These are phyloP conservation scores for Melikaiella ostensackeni DNA, from an alignment of 2,888 invertebrate species.

Conservation along the genomic window DNA sequence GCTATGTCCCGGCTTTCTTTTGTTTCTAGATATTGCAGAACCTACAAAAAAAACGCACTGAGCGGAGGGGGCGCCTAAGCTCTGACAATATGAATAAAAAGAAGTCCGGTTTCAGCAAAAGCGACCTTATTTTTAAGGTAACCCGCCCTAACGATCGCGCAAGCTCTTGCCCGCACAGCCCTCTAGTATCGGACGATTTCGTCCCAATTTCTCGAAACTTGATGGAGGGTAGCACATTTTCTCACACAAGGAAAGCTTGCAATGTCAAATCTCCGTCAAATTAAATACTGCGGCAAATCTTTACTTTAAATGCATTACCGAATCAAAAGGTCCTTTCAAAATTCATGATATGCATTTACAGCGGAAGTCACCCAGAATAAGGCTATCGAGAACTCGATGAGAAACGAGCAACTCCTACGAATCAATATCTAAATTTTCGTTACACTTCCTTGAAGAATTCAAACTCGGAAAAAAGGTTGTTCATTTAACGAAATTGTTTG, in stretches of 20 bases:
- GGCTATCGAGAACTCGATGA: conserved; percentile 31
- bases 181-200: conserved; percentile 49
- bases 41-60: conserved; percentile 99
- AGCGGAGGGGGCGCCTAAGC: conserved; percentile 97
- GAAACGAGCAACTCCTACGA: conserved; percentile 7
- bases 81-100: conserved; percentile 92
- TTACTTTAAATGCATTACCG: conserved; percentile 12
- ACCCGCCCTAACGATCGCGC: conserved; percentile 81
- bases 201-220: conserved; percentile 62
- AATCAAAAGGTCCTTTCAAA: conserved; percentile 28
- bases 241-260: not conserved
- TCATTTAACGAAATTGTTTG: not conserved
- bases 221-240: conserved; percentile 56
- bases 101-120: conserved; percentile 95
- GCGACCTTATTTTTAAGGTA: conserved; percentile 99
- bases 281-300: conserved; percentile 24
- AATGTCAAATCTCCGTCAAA: not conserved
- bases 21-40: conserved; percentile 99
- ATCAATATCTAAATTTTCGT: conserved; percentile 6
- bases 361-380: conserved; percentile 28
- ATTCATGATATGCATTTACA: conserved; percentile 34
- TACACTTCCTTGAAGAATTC: not conserved
- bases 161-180: conserved; percentile 72
- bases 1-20: conserved; percentile 85
- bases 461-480: not conserved